Percentiles rank a stretch among this genome's conserved stretches.
These are phyloP conservation scores for Hydrotaea cyrtoneurina DNA, from an alignment of 2,888 invertebrate genomes.

Conservation along the genomic window DNA sequence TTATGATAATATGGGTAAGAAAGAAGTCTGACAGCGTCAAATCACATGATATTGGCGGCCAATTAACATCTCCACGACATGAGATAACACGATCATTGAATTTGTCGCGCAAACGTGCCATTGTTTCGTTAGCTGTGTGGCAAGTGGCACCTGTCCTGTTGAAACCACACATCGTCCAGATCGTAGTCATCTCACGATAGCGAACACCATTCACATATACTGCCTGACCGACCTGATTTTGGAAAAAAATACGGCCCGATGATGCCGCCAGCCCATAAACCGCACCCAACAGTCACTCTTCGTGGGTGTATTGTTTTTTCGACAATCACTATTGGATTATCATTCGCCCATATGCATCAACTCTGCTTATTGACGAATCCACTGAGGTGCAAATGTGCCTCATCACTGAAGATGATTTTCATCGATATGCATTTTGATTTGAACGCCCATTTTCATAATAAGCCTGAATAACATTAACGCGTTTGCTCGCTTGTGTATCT, in stretches of 20 bases:
- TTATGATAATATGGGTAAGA: too few relatives aligned
- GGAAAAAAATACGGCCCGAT: neutral
- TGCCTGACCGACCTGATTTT: neutral
- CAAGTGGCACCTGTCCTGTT: neutral
- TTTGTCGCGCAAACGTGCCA: neutral
- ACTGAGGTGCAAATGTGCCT: neutral
- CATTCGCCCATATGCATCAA: neutral
- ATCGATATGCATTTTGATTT: neutral
- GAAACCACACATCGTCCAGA: neutral
- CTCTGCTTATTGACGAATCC: neutral
- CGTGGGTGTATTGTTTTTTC: neutral
- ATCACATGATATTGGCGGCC: neutral
- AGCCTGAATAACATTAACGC: too few relatives aligned
- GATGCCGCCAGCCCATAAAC: neutral
- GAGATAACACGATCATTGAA: too few relatives aligned
- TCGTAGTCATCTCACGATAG: neutral
- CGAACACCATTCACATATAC: neutral
- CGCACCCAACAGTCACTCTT: neutral
- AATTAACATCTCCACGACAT: neutral
- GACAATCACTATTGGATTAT: neutral
- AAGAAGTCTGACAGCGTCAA: too few relatives aligned
- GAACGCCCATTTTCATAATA: too few relatives aligned
- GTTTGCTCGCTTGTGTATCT: too few relatives aligned
- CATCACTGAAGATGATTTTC: slow-evolving; percentile 6
- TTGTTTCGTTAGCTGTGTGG: slow-evolving; percentile 17